Conservation (phyloP, 2,113 vertebrate genomes). For the Myxocyprinus asiaticus region DNA sequence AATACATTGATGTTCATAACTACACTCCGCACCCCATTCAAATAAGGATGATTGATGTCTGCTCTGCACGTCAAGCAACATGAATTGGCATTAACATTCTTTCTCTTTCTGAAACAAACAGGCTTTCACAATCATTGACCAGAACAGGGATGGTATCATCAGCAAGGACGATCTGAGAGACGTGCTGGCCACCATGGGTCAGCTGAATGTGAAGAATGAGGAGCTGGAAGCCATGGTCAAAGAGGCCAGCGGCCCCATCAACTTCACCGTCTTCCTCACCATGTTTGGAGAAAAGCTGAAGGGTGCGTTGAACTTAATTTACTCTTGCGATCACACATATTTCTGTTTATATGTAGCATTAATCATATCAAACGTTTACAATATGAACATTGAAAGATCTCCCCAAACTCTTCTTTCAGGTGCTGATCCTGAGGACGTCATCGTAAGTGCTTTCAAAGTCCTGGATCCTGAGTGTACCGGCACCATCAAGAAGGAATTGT, state of each 20-base stretch:
- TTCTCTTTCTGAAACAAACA: slow-evolving; percentile 52
- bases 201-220: slow-evolving; percentile 89
- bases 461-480: slow-evolving; percentile 87
- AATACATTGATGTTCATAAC: too few species aligned
- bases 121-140: slow-evolving; percentile 94
- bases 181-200: slow-evolving; percentile 88
- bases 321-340: not conserved
- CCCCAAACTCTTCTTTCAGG: slow-evolving; percentile 64
- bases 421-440: slow-evolving; percentile 90
- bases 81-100: not conserved
- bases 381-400: not conserved
- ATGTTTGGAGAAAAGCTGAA: slow-evolving; percentile 97
- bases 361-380: not conserved
- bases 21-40: too few species aligned
- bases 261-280: slow-evolving; percentile 92
- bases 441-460: slow-evolving; percentile 89
- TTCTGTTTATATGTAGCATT: not conserved
- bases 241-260: slow-evolving; percentile 91
- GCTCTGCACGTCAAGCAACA: not conserved
- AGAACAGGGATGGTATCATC: slow-evolving; percentile 93
- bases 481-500: slow-evolving; percentile 89
- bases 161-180: slow-evolving; percentile 90
- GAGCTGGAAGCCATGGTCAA: slow-evolving; percentile 92
- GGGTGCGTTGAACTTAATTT: slow-evolving; percentile 69
- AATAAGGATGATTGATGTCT: not conserved